These are phyloP conservation scores for Chionomys nivalis DNA, from an alignment of 2,113 vertebrate genomes.

Conservation along the genomic window DNA sequence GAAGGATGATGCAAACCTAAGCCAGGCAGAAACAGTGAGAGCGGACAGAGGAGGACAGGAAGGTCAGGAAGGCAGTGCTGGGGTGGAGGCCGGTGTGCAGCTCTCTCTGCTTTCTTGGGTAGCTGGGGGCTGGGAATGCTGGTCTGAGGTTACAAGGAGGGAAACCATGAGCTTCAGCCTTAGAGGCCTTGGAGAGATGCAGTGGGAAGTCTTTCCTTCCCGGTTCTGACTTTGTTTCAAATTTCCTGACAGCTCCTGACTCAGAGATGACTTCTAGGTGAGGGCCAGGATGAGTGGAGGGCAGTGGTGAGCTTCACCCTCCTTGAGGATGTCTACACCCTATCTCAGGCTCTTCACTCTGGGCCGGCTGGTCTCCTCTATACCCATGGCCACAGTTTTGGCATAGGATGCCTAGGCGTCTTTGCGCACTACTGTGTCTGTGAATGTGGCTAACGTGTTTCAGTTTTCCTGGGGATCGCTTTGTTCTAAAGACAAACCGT, in stretches of 20 bases:
- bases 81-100: not conserved
- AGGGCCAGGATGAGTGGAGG: not conserved
- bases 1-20: not conserved
- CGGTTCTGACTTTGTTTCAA: not conserved
- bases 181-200: not conserved
- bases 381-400: not conserved
- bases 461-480: not conserved
- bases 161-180: not conserved
- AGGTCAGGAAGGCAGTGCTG: not conserved
- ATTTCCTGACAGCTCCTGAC: not conserved
- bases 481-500: not conserved
- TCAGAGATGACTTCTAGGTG: not conserved
- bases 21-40: not conserved
- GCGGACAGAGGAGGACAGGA: not conserved
- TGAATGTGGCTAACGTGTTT: not conserved
- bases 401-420: no score
- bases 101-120: not conserved
- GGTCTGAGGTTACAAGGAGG: not conserved
- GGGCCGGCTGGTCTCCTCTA: not conserved
- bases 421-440: not conserved
- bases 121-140: not conserved
- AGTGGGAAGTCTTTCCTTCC: not conserved
- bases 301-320: not conserved
- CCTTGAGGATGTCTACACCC: fast-evolving
- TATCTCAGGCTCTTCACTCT: fast-evolving